phyloP scores from a whole-genome alignment of 2,888 invertebrate genomes.

The Chymomyza fuscimana region DNA sequence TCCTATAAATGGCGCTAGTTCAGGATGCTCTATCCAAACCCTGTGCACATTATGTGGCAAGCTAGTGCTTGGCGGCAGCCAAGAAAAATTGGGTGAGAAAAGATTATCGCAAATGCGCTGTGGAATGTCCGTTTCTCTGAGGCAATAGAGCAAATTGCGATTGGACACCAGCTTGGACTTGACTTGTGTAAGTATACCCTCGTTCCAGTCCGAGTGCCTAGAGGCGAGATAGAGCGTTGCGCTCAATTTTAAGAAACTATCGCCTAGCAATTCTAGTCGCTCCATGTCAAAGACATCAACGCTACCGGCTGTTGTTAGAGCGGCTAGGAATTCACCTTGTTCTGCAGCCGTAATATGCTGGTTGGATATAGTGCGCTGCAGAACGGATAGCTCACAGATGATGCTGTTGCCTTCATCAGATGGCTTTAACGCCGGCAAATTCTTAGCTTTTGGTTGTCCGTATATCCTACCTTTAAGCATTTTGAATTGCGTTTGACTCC shows the following conservation, averaged over 20 bases:
- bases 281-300: conserved; percentile 89
- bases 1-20: conserved; percentile 60
- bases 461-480: conserved; percentile 53
- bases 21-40: conserved; percentile 52
- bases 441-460: background rate
- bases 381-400: conserved; percentile 48
- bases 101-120: conserved; percentile 78
- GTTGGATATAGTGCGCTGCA: conserved; percentile 52
- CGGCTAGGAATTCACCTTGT: conserved; percentile 80
- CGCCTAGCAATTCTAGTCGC: conserved; percentile 90
- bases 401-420: conserved; percentile 12
- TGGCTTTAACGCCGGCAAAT: conserved; percentile 18
- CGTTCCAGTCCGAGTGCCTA: conserved; percentile 84
- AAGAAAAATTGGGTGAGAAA: conserved; percentile 86
- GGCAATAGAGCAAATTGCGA: conserved; percentile 91
- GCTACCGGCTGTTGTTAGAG: conserved; percentile 85
- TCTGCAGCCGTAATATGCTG: conserved; percentile 62
- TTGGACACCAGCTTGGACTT: conserved; percentile 88
- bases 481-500: conserved; percentile 57
- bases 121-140: conserved; percentile 68
- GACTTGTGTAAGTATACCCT: conserved; percentile 86
- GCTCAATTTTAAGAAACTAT: conserved; percentile 90
- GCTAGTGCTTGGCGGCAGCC: conserved; percentile 89
- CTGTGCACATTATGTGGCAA: conserved; percentile 81
- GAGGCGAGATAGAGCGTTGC: conserved; percentile 85